Evolutionary conservation across 2,888 invertebrate genomes (phyloP).

Genomic region (Eledone cirrhosa): DNA sequence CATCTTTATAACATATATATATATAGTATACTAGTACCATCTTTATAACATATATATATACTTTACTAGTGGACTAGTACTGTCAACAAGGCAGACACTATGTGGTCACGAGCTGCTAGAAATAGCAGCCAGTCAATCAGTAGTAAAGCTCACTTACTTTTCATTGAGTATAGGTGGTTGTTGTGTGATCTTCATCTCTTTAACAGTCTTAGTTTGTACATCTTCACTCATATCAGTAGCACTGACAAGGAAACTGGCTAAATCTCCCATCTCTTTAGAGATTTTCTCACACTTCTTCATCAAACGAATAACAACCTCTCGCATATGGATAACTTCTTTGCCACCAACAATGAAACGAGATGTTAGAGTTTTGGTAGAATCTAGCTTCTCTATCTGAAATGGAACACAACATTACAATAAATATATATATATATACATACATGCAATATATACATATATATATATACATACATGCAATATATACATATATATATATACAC

Average conservation of each 20-base stretch:
- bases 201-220: neutral
- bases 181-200: slow-evolving; percentile 70
- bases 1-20: no score
- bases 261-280: slow-evolving; percentile 81
- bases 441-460: no score
- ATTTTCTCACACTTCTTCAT: slow-evolving; percentile 87
- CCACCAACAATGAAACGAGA: slow-evolving; percentile 84
- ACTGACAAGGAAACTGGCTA: slow-evolving; percentile 75
- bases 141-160: slow-evolving; percentile 68
- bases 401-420: neutral
- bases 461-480: no score
- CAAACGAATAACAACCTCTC: slow-evolving; percentile 80
- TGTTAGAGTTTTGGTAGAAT: slow-evolving; percentile 73
- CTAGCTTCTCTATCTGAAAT: slow-evolving; percentile 72
- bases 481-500: no score
- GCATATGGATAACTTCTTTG: slow-evolving; percentile 73
- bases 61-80: no score
- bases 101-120: no score
- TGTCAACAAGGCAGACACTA: no score
- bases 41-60: no score
- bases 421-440: no score
- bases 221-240: slow-evolving; percentile 70
- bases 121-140: no score
- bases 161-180: slow-evolving; percentile 79
- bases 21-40: no score